A percentile compares a stretch with the other conserved stretches of the same genome.
Evolutionary conservation across 2,797 vertebrate species (phyloP).

Genomic region (Mergus octosetaceus): DNA sequence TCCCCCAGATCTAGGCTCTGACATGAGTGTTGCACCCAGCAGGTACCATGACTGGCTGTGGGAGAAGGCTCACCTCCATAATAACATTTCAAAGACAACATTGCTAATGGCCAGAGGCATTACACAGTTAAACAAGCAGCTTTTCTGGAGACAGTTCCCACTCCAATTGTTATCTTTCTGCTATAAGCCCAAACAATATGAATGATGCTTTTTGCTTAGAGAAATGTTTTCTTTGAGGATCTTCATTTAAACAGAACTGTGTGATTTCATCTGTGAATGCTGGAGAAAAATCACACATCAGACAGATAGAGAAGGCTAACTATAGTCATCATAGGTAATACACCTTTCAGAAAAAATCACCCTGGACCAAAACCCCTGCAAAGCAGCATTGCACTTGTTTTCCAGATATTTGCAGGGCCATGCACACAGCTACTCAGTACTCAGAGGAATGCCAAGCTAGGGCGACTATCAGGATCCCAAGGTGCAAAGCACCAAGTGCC

Average conservation of each 20-base stretch:
- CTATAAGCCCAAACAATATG: fast-evolving
- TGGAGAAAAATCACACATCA: background rate
- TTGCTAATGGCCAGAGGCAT: background rate
- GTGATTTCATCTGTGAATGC: background rate
- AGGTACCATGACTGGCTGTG: background rate
- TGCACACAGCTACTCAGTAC: too few species aligned
- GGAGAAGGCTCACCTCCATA: background rate
- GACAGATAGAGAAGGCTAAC: background rate
- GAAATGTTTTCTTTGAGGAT: background rate
- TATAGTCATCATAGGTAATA: background rate
- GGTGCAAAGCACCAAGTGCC: background rate
- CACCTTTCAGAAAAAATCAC: background rate
- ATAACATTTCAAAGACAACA: background rate
- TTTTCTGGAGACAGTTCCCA: background rate
- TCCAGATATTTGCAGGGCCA: background rate
- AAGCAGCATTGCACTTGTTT: background rate
- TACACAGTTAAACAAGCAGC: background rate
- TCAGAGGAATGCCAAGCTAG: background rate
- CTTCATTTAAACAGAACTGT: background rate
- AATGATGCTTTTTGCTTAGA: background rate
- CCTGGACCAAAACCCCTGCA: background rate
- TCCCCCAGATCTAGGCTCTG: background rate
- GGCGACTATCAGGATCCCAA: background rate
- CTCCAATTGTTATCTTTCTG: background rate
- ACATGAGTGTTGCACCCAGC: background rate